These are phyloP conservation scores for Zoanthus solanderi DNA, from an alignment of 92 coral and sea anemone species.

Conservation along the genomic window DNA sequence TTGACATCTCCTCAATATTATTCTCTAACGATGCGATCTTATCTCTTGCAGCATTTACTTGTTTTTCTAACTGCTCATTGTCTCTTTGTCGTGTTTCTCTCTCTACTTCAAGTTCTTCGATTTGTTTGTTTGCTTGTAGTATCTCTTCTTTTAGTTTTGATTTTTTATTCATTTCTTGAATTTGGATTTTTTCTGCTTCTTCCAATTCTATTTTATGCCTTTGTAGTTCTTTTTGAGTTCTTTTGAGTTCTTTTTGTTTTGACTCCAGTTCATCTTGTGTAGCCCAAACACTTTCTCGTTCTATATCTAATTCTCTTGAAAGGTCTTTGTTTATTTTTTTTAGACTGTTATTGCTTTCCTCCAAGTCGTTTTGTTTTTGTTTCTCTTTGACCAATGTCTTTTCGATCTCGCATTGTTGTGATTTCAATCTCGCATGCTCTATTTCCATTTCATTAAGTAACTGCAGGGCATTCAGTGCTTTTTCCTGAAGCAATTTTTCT, in stretches of 20 bases:
- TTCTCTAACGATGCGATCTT: constrained; percentile 65
- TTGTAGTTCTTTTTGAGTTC: constrained; percentile 67
- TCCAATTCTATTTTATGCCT: constrained; percentile 61
- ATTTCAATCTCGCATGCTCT: constrained; percentile 60
- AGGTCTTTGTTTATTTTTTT: constrained; percentile 73
- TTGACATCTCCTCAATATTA: constrained; percentile 64
- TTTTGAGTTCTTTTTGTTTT: constrained; percentile 71
- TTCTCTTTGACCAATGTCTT: constrained; percentile 57
- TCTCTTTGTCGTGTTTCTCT: constrained; percentile 74
- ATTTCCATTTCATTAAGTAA: constrained; percentile 66
- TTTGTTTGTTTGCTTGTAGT: constrained; percentile 59
- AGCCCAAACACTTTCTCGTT: constrained; percentile 67
- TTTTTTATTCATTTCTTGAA: constrained; percentile 64
- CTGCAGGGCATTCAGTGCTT: constrained; percentile 67
- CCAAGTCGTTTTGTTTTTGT: constrained; percentile 62
- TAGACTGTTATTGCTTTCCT: constrained; percentile 69
- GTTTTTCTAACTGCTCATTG: constrained; percentile 71
- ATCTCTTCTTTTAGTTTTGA: constrained; percentile 76
- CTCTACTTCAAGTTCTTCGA: constrained; percentile 70
- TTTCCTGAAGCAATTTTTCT: constrained; percentile 74
- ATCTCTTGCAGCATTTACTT: constrained; percentile 67
- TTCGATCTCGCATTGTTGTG: constrained; percentile 65
- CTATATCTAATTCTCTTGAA: constrained; percentile 69
- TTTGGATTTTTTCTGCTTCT: constrained; percentile 71
- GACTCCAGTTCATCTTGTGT: constrained; percentile 67